phyloP scores from a whole-genome alignment of 2,797 vertebrate species.

The Apogon talboti region DNA sequence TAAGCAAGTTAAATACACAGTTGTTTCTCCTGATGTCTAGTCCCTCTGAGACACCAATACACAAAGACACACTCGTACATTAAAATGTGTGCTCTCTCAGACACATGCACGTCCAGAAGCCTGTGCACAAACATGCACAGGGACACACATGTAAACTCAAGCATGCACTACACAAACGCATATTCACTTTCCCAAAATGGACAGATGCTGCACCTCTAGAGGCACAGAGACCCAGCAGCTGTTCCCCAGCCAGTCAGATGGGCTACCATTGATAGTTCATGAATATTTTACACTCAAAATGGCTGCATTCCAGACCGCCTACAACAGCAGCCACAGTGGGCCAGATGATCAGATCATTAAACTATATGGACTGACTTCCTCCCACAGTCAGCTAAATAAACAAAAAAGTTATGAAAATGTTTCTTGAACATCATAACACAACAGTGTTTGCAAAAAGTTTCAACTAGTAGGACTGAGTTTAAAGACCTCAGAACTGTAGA shows the following conservation, averaged over 20 bases:
- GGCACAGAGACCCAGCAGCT: conserved; percentile 84
- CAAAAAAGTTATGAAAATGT: conserved; percentile 33
- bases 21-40: conserved; percentile 82
- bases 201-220: conserved; percentile 88
- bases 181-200: conserved; percentile 72
- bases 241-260: conserved; percentile 85
- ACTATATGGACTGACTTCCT: conserved; percentile 66
- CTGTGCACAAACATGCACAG: conserved; percentile 1
- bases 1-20: conserved; percentile 85
- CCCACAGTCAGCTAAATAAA: conserved; percentile 50
- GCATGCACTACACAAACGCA: conserved; percentile 59
- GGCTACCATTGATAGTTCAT: conserved; percentile 84
- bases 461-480: background rate
- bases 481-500: background rate
- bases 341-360: conserved; percentile 77
- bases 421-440: conserved; percentile 27
- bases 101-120: conserved; percentile 16
- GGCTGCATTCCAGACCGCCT: conserved; percentile 78
- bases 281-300: conserved; percentile 86
- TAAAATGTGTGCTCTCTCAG: conserved; percentile 17
- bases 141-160: conserved; percentile 30
- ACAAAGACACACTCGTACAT: conserved; percentile 25
- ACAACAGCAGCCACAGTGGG: conserved; percentile 72
- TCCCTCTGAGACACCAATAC: conserved; percentile 72
- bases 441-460: conserved; percentile 15